A percentile compares a stretch with the other conserved stretches of the same genome.
Evolutionary conservation across 2,113 vertebrate species (phyloP).

Genomic region (Andinoacara biseriatus): DNA sequence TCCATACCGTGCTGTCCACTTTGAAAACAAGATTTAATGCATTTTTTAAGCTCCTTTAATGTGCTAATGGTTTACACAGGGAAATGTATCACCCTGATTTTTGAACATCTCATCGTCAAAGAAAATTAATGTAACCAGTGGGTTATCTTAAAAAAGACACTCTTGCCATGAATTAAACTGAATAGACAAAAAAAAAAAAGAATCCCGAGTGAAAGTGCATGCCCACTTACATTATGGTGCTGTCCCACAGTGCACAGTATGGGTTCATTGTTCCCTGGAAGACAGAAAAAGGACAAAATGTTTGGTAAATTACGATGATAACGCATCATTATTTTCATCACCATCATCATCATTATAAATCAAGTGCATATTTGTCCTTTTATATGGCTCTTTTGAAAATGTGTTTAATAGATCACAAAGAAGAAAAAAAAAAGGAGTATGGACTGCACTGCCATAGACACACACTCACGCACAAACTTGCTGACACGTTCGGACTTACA

Average conservation of each 20-base stretch:
- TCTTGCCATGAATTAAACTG: background rate
- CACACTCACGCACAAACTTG: constrained; percentile 16
- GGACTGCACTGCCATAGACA: background rate
- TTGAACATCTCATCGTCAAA: background rate
- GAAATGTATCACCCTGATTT: background rate
- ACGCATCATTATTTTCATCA: constrained; percentile 27
- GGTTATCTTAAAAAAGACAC: background rate
- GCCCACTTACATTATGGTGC: constrained; percentile 91
- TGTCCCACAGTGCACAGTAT: constrained; percentile 97
- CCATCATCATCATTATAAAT: constrained; percentile 33
- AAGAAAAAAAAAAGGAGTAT: background rate
- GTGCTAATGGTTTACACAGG: background rate
- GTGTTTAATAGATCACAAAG: background rate
- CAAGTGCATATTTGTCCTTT: constrained; percentile 36
- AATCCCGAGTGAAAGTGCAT: constrained; percentile 21
- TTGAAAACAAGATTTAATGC: background rate
- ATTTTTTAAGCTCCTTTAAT: background rate
- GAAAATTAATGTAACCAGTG: background rate
- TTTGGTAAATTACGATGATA: constrained; percentile 30
- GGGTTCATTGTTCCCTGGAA: constrained; percentile 94
- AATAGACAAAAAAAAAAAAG: background rate
- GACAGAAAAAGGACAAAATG: constrained; percentile 48
- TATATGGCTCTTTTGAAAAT: background rate
- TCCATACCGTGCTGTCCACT: accelerated
- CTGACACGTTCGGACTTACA: constrained; percentile 35